Percentiles rank a stretch among this genome's conserved stretches.
Conservation (phyloP, 2,113 vertebrate genomes). For the Xiphophorus couchianus region DNA sequence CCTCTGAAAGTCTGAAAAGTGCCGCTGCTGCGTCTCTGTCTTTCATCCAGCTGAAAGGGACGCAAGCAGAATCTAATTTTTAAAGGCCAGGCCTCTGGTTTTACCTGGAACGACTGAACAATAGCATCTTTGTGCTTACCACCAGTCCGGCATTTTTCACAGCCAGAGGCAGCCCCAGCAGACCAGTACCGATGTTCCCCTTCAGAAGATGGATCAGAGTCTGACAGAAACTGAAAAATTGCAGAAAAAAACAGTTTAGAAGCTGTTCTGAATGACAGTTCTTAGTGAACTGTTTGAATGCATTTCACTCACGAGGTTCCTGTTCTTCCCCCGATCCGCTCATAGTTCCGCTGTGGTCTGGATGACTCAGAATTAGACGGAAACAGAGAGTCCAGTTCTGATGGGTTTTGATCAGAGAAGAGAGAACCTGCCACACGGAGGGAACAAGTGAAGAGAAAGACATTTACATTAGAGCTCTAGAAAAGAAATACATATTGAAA, state of each 20-base stretch:
- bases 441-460: not conserved
- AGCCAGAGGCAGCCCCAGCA: slow-evolving; percentile 93
- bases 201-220: slow-evolving; percentile 96
- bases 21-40: not conserved
- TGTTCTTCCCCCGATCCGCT: slow-evolving; percentile 72
- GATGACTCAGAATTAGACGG: slow-evolving; percentile 63
- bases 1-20: not conserved
- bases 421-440: slow-evolving; percentile 47
- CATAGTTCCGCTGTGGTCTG: slow-evolving; percentile 72
- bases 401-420: slow-evolving; percentile 66
- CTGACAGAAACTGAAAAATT: slow-evolving; percentile 84
- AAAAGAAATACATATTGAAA: not conserved
- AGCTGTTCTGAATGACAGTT: not conserved
- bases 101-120: not conserved
- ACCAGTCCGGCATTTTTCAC: slow-evolving; percentile 94
- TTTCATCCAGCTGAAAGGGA: not conserved
- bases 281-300: not conserved
- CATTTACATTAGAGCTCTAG: not conserved
- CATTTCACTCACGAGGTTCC: slow-evolving; percentile 77
- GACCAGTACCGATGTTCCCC: slow-evolving; percentile 93
- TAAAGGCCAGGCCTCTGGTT: not conserved
- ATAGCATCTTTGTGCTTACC: slow-evolving; percentile 78
- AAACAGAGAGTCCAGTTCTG: slow-evolving; percentile 73
- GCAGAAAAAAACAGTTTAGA: not conserved
- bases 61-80: slow-evolving; percentile 10